phyloP scores from a whole-genome alignment of 64 coral and sea anemone genomes.

The Montipora sp. region DNA sequence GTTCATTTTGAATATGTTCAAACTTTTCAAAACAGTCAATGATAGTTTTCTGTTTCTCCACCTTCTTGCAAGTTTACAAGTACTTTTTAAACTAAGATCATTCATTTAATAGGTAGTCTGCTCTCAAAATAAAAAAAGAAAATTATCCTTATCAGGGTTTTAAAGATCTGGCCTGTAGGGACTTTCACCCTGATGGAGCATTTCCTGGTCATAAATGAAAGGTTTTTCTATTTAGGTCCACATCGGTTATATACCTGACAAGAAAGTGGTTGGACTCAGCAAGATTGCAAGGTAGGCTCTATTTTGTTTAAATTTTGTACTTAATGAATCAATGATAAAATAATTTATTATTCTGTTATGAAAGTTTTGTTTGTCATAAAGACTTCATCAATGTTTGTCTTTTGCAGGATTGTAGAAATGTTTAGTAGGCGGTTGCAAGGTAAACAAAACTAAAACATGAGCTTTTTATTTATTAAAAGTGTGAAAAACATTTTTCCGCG shows the following conservation, averaged over 20 bases:
- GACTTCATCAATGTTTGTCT: not conserved
- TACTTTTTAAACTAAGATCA: too few species aligned
- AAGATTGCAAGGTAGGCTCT: slow-evolving; percentile 89
- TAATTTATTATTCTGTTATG: not conserved
- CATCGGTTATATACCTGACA: slow-evolving; percentile 95
- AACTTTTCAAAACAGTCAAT: too few species aligned
- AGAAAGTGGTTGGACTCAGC: slow-evolving; percentile 90
- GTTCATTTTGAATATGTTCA: too few species aligned
- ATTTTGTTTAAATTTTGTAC: not conserved
- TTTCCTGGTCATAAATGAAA: not conserved
- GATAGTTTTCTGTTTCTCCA: too few species aligned
- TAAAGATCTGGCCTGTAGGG: too few species aligned
- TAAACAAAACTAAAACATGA: not conserved
- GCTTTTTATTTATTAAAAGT: not conserved
- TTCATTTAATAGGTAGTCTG: too few species aligned
- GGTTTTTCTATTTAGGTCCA: slow-evolving; percentile 73
- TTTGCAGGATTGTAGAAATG: slow-evolving; percentile 95
- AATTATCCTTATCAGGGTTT: too few species aligned
- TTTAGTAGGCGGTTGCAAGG: slow-evolving; percentile 94
- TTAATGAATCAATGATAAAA: not conserved
- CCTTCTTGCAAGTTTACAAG: too few species aligned
- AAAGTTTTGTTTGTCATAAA: not conserved
- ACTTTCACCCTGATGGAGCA: too few species aligned
- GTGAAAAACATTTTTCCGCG: not conserved
- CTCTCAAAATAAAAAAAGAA: too few species aligned